Evolutionary conservation across 64 coral and sea anemone genomes (phyloP).

Genomic region (Cladopsammia gracilis): DNA sequence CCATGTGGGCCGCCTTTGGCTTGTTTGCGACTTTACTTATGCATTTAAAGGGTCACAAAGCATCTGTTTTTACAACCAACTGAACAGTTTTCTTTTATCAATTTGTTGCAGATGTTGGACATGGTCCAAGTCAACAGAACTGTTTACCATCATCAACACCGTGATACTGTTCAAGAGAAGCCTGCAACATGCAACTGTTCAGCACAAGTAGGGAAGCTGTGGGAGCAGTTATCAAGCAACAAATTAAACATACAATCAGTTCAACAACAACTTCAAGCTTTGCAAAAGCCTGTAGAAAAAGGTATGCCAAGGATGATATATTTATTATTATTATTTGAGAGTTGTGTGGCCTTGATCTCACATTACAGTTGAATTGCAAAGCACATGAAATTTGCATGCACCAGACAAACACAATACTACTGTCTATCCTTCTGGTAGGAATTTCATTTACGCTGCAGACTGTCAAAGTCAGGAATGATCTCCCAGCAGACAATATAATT

Average conservation of each 20-base stretch:
- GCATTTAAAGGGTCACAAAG: too few species aligned
- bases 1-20: too few species aligned
- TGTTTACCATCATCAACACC: background rate
- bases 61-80: too few species aligned
- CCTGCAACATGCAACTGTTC: background rate
- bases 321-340: too few species aligned
- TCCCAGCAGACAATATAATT: too few species aligned
- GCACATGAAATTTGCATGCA: too few species aligned
- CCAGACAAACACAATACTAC: too few species aligned
- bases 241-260: slow-evolving; percentile 16
- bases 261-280: background rate
- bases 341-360: background rate
- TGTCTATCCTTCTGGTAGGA: too few species aligned
- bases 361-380: too few species aligned
- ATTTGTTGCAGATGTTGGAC: slow-evolving; percentile 14
- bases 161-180: background rate
- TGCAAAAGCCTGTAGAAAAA: background rate
- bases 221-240: slow-evolving; percentile 27
- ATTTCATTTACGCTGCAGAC: too few species aligned
- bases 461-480: too few species aligned
- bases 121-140: slow-evolving; percentile 17
- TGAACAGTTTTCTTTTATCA: background rate
- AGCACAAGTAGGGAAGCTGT: slow-evolving; percentile 8
- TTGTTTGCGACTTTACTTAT: too few species aligned
- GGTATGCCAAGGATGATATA: background rate